phyloP scores from a whole-genome alignment of 1,140 invertebrate genomes.

The Diorhabda elongata region DNA sequence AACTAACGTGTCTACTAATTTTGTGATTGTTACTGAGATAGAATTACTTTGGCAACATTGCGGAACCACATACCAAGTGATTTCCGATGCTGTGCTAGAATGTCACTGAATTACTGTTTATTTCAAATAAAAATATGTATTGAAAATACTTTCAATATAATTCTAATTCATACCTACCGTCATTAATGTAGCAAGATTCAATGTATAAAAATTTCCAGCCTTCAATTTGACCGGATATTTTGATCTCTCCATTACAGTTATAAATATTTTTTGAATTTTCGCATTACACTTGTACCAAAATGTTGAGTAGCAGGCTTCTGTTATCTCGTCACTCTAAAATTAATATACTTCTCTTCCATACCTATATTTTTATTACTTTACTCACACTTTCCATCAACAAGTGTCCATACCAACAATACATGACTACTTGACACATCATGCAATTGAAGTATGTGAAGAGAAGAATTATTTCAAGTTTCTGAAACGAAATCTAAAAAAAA shows the following conservation, averaged over 20 bases:
- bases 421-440: conserved; percentile 31
- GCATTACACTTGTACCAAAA: conserved; percentile 27
- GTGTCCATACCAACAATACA: conserved; percentile 38
- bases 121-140: too few species aligned
- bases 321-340: conserved; percentile 32
- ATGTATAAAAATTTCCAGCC: conserved; percentile 29
- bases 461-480: conserved; percentile 25
- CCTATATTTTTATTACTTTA: not conserved
- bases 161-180: conserved; percentile 22
- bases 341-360: not conserved
- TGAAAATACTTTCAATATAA: too few species aligned
- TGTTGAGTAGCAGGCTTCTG: conserved; percentile 27
- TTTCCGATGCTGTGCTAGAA: too few species aligned
- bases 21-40: too few species aligned
- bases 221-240: conserved; percentile 30
- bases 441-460: conserved; percentile 29
- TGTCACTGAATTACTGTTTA: too few species aligned
- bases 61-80: too few species aligned
- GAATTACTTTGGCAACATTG: too few species aligned
- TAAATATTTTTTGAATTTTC: conserved; percentile 28
- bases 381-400: conserved; percentile 26
- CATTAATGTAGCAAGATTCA: conserved; percentile 33
- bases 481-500: conserved; percentile 24
- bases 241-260: conserved; percentile 33
- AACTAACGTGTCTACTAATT: too few species aligned